These are phyloP conservation scores for Pipa parva DNA, from an alignment of 2,113 vertebrate species.

Conservation along the genomic window DNA sequence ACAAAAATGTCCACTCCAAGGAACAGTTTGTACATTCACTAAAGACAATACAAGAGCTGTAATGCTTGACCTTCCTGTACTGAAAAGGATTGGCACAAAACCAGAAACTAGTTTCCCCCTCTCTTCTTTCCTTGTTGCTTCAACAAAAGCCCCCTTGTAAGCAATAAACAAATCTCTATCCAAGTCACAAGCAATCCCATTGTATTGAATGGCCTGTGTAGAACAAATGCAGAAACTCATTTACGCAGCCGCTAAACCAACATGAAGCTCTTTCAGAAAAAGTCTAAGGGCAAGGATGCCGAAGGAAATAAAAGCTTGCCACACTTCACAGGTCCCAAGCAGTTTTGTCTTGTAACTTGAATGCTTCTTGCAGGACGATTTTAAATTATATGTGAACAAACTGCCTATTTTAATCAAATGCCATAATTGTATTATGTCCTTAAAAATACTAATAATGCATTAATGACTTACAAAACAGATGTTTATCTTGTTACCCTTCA, in stretches of 20 bases:
- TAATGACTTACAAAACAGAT: too few species aligned
- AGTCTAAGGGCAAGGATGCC: not conserved
- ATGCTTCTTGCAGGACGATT: too few species aligned
- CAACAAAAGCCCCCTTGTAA: conserved; percentile 59
- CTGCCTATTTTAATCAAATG: too few species aligned
- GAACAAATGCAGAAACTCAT: conserved; percentile 1
- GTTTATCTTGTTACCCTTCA: too few species aligned
- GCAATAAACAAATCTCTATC: conserved; percentile 49
- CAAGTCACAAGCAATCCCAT: conserved; percentile 52
- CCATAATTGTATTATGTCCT: too few species aligned
- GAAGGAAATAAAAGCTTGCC: not conserved
- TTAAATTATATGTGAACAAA: too few species aligned
- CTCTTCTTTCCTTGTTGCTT: conserved; percentile 5
- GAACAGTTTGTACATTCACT: conserved; percentile 57
- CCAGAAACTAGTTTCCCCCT: conserved; percentile 46
- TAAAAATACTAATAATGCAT: too few species aligned
- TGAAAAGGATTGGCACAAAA: conserved; percentile 54
- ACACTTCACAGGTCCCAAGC: not conserved
- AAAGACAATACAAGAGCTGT: conserved; percentile 54
- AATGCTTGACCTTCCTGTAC: conserved; percentile 54
- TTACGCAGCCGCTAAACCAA: conserved; percentile 14
- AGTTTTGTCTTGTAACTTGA: not conserved
- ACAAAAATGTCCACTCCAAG: conserved; percentile 21
- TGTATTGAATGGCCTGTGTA: conserved; percentile 29
- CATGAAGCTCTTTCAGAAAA: not conserved